Base-by-base conservation (phyloP, 2,888 invertebrate species). In the Arrhopalites spinosus region DNA sequence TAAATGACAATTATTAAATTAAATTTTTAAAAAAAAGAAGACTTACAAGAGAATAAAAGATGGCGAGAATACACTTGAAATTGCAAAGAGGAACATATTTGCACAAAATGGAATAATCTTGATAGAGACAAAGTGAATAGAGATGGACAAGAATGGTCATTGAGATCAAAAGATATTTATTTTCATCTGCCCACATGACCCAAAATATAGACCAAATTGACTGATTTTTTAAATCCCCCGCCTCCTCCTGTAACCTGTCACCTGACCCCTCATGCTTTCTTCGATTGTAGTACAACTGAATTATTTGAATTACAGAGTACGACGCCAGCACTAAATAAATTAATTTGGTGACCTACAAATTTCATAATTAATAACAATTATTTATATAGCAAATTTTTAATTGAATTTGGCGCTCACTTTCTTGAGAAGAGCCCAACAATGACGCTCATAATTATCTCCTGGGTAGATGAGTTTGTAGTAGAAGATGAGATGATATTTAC, bases 401-500 rank as follows among this genome's bases (percentile, higher is more conserved):
- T 25, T 27, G n/a, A n/a, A n/a, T n/a, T n/a, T 30, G 59, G 13
- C 17, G 53, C 68, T 11, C 29, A 74, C 74, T 59, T 59, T 69
- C 11, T 36, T 61, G 1, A 69, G 27, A 25, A 66, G 59, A 3
- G 29, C 56, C 68, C 68, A 74, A 30, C 74, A 74, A 20, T 50
- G 29, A 5, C 36, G 47, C 0, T 36, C 56, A 30, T 47, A 59
- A 50, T 67, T 25, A 23, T 69, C 56, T 2, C 61, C 59, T 1
- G 74, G 74, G 17, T 68, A 45, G 17, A 74, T 74, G 7, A 74
- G 47, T 45, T 74, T 68, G 63, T 74, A 53, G 47, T 69, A 74
- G 23, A 68, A 69, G n/a, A 59, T 25, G n/a, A 74, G n/a, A n/a
- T 74, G 74, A 29, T 59, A 74, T 20, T 74, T 74, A 47, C 74